A percentile compares a stretch with the other conserved stretches of the same genome.
phyloP scores from a whole-genome alignment of 1,140 invertebrate genomes.

The Drosophila ficusphila region DNA sequence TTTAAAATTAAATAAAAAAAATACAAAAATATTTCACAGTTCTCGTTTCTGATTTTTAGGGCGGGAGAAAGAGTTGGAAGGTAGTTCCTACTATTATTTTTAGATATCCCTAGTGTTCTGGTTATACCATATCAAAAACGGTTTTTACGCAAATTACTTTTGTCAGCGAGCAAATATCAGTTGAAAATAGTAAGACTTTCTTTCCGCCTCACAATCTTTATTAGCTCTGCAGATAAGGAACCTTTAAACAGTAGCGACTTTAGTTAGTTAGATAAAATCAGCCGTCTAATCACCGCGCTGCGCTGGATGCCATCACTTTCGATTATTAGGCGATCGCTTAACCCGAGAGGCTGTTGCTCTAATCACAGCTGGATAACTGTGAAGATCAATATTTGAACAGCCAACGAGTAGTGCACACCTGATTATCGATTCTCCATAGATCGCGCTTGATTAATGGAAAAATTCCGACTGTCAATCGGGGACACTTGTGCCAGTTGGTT shows the following conservation, averaged over 20 bases:
- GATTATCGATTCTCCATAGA: conserved; percentile 20
- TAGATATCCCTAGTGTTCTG: no score
- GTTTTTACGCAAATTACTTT: background rate
- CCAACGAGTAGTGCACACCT: conserved; percentile 45
- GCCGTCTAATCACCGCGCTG: background rate
- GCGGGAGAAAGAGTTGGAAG: no score
- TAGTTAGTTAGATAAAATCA: conserved; percentile 4
- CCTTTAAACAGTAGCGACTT: conserved; percentile 15
- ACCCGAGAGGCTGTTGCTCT: background rate
- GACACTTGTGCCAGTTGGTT: conserved; percentile 69
- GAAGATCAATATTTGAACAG: conserved; percentile 57
- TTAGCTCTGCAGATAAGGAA: background rate
- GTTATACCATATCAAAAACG: no score
- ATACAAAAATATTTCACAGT: conserved; percentile 17
- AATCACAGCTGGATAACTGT: conserved; percentile 32
- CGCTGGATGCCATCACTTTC: conserved; percentile 31
- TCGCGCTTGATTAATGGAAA: conserved; percentile 65
- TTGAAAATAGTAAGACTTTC: conserved; percentile 17
- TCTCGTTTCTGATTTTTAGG: background rate
- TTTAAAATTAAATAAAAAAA: conserved; percentile 76
- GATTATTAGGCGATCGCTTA: conserved; percentile 14
- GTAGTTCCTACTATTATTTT: no score
- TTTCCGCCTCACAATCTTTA: background rate
- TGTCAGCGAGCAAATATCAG: background rate
- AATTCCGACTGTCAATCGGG: conserved; percentile 54